Evolutionary conservation across 37 sponge, comb jelly and placozoan genomes (phyloP), one percentile per base, ranked within the genome.

Genomic region (Trichoplax adhaerens): DNA sequence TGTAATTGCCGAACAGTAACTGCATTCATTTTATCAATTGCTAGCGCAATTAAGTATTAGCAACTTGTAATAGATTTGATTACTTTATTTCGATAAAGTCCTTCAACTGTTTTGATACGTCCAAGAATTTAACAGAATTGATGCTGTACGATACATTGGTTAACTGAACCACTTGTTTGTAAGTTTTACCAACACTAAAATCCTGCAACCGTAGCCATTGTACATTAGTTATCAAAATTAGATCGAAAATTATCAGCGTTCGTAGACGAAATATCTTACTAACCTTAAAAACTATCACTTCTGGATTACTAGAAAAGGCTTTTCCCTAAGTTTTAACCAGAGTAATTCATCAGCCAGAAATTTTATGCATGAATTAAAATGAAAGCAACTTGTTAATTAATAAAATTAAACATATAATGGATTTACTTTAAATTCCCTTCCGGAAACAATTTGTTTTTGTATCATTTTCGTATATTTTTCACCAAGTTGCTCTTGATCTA

Each of bases 61-160:
- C 66, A 55, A 64, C 10, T n/a, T 58, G 8, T 4, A n/a, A 65
- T 58, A 65, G 52, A 5, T 8, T 29, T 52, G 68, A 74, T 72
- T 5, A 85, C 66, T 77, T 65, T 2, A 89, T 71, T 3, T 75
- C 54, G 58, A 90, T 60, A 54, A 86, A 84, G 74, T 90, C 83
- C 65, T 70, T 77, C 66, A 94, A 78, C 4, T 84, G 66, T 0
- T 83, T 75, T 5, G 80, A 76, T 29, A 87, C 59, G 6, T 88
- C 91, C 47, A 84, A 63, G 62, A 94, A 71, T 65, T 77, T 81
- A 81, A 84, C 83, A 61, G 81, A 71, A 76, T 87, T 94, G 78
- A 90, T 70, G 3, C 84, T 87, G 79, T 94, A 94, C 57, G 96
- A 89, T 12, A 94, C 87, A 64, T 94, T 94, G 62, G 96, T 94